phyloP scores from a whole-genome alignment of 2,113 vertebrate genomes.

The Sander lucioperca region DNA sequence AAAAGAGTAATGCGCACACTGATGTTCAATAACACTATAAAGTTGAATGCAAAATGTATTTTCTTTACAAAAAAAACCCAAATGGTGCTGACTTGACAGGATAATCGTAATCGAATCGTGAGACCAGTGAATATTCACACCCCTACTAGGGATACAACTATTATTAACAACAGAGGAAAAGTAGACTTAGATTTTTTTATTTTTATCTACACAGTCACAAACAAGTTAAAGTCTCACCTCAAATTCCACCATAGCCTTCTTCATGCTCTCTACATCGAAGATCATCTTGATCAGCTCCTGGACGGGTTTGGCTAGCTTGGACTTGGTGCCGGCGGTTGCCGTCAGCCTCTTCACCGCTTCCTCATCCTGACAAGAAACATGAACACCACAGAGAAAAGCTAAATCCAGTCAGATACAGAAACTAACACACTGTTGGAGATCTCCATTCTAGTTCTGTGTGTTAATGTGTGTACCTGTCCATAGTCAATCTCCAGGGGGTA shows the following conservation, averaged over 20 bases:
- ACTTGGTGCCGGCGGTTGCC: constrained; percentile 90
- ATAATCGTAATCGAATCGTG: no score
- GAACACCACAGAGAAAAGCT: not conserved
- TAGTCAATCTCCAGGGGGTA: constrained; percentile 99
- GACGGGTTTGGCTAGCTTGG: constrained; percentile 90
- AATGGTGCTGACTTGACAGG: no score
- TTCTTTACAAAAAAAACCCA: no score
- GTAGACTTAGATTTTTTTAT: no score
- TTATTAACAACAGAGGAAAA: not conserved
- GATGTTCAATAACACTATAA: not conserved
- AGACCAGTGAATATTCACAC: no score
- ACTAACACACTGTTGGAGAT: fast-evolving
- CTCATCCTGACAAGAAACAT: constrained; percentile 87
- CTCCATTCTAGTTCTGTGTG: not conserved
- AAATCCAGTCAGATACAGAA: not conserved
- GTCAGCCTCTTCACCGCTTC: constrained; percentile 95
- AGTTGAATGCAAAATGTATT: not conserved
- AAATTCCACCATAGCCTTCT: constrained; percentile 99
- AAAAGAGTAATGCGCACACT: not conserved
- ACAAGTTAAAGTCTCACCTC: constrained; percentile 84
- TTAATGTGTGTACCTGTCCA: constrained; percentile 89
- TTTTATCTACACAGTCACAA: not conserved
- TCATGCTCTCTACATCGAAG: constrained; percentile 99
- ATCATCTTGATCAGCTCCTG: constrained; percentile 96
- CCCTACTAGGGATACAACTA: no score